phyloP scores from a whole-genome alignment of 2,113 vertebrate species.

The Petaurus breviceps region DNA sequence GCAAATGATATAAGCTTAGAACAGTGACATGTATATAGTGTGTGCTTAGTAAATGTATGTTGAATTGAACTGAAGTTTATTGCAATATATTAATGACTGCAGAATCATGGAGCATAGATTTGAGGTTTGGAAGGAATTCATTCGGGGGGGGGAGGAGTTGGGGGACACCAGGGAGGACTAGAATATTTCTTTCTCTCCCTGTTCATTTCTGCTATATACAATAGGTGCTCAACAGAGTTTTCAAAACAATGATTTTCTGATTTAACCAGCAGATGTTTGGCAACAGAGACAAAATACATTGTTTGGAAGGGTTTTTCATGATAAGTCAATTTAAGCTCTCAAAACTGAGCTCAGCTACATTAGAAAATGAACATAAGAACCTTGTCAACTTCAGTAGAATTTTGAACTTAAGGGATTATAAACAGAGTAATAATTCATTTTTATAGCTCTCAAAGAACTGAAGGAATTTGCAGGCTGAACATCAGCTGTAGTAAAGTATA shows the following conservation, averaged over 20 bases:
- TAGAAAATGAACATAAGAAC: constrained; percentile 39
- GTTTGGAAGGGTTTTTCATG: constrained; percentile 31
- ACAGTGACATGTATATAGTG: neutral
- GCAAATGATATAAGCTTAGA: neutral
- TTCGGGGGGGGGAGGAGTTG: neutral
- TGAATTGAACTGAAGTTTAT: neutral
- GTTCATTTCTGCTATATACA: constrained; percentile 32
- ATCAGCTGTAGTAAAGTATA: neutral
- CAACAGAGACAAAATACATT: constrained; percentile 50
- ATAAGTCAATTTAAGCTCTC: constrained; percentile 13
- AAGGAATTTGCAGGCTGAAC: constrained; percentile 1
- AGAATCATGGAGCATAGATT: neutral
- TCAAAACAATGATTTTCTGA: constrained; percentile 40
- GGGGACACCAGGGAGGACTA: neutral
- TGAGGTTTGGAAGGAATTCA: neutral
- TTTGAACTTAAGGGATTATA: constrained; percentile 17
- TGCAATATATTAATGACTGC: neutral
- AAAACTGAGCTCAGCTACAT: constrained; percentile 39
- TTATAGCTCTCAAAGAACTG: constrained; percentile 8
- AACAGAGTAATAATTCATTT: constrained; percentile 5
- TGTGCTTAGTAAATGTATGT: neutral
- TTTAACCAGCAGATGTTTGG: constrained; percentile 54
- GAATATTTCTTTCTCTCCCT: neutral
- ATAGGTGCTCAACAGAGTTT: constrained; percentile 52
- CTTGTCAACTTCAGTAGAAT: neutral